A percentile compares a stretch with the other conserved stretches of the same genome.
phyloP scores from a whole-genome alignment of 1,140 invertebrate genomes.

The Ericerus pela region DNA sequence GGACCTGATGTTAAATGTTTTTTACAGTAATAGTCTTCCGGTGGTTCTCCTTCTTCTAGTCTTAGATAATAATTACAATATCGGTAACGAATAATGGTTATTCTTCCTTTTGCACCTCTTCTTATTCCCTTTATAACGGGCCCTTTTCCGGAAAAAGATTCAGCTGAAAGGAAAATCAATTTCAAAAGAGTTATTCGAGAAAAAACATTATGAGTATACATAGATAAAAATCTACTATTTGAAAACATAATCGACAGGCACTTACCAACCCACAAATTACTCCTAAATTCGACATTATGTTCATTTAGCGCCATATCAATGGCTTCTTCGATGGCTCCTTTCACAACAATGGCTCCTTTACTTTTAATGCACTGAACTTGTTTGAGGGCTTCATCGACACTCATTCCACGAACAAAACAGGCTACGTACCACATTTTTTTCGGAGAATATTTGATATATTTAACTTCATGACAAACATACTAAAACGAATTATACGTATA shows the following conservation, averaged over 20 bases:
- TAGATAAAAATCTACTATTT: background rate
- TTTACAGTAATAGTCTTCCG: conserved; percentile 57
- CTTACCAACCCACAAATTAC: conserved; percentile 92
- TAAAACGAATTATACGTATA: conserved; percentile 35
- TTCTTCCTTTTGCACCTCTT: conserved; percentile 55
- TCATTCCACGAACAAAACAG: conserved; percentile 70
- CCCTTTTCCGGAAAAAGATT: conserved; percentile 68
- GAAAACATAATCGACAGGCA: conserved; percentile 22
- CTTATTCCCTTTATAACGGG: conserved; percentile 61
- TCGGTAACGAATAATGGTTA: conserved; percentile 58
- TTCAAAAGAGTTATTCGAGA: background rate
- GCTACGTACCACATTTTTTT: conserved; percentile 88
- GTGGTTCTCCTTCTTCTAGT: conserved; percentile 82
- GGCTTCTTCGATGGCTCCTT: conserved; percentile 73
- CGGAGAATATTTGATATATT: conserved; percentile 75
- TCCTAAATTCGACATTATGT: conserved; percentile 89
- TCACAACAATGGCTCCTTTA: conserved; percentile 67
- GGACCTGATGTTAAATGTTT: conserved; percentile 44
- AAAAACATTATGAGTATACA: background rate
- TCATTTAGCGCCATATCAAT: conserved; percentile 68
- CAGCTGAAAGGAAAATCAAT: conserved; percentile 45
- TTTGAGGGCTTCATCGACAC: conserved; percentile 82
- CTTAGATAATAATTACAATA: conserved; percentile 78
- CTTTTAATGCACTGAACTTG: conserved; percentile 68
- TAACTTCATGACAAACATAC: conserved; percentile 70